Conservation (phyloP, 2,797 vertebrate genomes). For the Macrochelys suwanniensis region DNA sequence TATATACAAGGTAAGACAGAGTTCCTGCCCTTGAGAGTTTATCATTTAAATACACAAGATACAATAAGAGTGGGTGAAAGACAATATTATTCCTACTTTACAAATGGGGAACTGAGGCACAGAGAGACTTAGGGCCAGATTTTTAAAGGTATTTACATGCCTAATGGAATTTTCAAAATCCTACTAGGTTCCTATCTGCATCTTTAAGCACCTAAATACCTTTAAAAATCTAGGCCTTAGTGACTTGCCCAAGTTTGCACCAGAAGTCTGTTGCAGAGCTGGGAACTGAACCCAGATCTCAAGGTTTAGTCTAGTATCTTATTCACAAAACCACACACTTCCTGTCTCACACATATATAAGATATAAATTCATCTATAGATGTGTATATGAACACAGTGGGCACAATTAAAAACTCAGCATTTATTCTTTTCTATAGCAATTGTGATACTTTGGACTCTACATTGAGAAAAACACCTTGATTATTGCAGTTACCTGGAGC, state of each 20-base stretch:
- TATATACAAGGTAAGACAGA: not conserved
- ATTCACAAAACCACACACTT: not conserved
- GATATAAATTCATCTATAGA: not conserved
- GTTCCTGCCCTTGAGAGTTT: not conserved
- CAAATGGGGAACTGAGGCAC: not conserved
- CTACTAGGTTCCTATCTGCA: not conserved
- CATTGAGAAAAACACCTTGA: conserved; percentile 43
- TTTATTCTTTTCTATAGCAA: not conserved
- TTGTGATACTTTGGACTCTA: not conserved
- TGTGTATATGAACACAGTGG: accelerated
- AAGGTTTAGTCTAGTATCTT: not conserved
- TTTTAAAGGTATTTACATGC: not conserved
- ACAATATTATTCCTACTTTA: not conserved
- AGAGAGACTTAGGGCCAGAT: not conserved
- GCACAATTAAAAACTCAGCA: not conserved
- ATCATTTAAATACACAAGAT: accelerated
- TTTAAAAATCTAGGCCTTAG: conserved; percentile 14
- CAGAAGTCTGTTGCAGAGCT: conserved; percentile 27
- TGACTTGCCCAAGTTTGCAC: not conserved
- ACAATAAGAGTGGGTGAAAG: not conserved
- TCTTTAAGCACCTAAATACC: not conserved
- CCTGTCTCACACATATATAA: conserved; percentile 4
- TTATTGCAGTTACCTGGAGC: conserved; percentile 65
- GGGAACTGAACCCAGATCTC: not conserved
- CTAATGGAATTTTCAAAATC: not conserved